Conservation (phyloP, 2,888 invertebrate genomes). For the Hirtodrosophila cameraria region DNA sequence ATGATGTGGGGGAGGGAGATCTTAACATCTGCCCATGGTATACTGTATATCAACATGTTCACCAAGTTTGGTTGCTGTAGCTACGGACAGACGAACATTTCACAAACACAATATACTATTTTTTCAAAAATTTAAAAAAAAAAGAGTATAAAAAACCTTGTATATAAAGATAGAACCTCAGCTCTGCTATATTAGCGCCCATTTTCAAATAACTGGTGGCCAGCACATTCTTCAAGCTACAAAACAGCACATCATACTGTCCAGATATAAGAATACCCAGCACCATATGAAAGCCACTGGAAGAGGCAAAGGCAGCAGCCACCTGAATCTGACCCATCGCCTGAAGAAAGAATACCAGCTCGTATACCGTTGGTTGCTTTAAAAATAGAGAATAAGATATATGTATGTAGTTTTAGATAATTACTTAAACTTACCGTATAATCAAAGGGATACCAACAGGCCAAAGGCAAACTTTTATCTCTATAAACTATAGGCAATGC, state of each 20-base stretch:
- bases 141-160: too few relatives aligned
- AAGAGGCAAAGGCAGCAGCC: constrained; percentile 71
- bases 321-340: constrained; percentile 81
- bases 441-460: constrained; percentile 82
- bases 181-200: constrained; percentile 41
- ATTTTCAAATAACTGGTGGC: constrained; percentile 67
- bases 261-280: constrained; percentile 74
- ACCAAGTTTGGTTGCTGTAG: too few relatives aligned
- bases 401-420: neutral
- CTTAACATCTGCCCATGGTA: too few relatives aligned
- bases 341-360: constrained; percentile 76
- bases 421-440: constrained; percentile 54
- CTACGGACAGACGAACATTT: too few relatives aligned
- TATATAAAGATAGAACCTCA: constrained; percentile 43
- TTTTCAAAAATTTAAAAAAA: too few relatives aligned
- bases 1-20: too few relatives aligned
- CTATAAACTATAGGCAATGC: constrained; percentile 67
- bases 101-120: too few relatives aligned
- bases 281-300: constrained; percentile 81
- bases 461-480: constrained; percentile 73
- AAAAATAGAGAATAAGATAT: too few relatives aligned
- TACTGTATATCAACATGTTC: too few relatives aligned
- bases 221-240: constrained; percentile 80
- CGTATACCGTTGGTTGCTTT: constrained; percentile 72
- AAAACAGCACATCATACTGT: constrained; percentile 79